Conservation (phyloP, 2,797 vertebrate species). For the Cossypha heuglini region DNA sequence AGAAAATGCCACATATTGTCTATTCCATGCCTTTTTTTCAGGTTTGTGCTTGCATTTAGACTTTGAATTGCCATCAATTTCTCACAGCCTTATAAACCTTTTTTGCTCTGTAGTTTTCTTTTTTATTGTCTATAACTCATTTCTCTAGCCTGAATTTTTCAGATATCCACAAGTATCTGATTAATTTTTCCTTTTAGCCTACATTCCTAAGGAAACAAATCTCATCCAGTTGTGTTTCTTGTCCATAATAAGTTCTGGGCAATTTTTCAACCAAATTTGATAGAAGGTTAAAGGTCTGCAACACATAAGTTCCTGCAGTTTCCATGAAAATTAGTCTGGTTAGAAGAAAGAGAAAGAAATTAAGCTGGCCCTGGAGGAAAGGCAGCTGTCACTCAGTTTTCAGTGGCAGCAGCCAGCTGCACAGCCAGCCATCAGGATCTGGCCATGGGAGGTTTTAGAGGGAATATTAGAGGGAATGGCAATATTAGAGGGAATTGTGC, state of each 20-base stretch:
- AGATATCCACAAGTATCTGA: neutral
- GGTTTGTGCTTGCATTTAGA: neutral
- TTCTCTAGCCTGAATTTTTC: neutral
- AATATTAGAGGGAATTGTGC: neutral
- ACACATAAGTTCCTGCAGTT: neutral
- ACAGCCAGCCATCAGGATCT: neutral
- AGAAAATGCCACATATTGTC: neutral
- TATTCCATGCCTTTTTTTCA: neutral
- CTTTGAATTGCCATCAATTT: neutral
- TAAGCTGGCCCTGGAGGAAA: neutral
- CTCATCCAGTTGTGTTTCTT: neutral
- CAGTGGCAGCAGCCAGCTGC: neutral
- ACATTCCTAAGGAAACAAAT: neutral
- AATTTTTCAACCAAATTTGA: neutral
- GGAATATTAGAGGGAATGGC: neutral
- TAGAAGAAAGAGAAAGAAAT: slow-evolving; percentile 8
- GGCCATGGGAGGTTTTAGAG: neutral
- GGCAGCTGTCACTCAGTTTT: slow-evolving; percentile 12
- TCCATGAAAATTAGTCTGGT: neutral
- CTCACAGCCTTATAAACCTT: neutral
- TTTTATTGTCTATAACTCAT: neutral
- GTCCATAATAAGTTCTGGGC: neutral
- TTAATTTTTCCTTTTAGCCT: neutral
- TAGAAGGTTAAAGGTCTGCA: neutral
- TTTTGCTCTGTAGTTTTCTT: neutral